Evolutionary conservation across 1,140 invertebrate species (phyloP).

Genomic region (Dendrolimus punctatus): DNA sequence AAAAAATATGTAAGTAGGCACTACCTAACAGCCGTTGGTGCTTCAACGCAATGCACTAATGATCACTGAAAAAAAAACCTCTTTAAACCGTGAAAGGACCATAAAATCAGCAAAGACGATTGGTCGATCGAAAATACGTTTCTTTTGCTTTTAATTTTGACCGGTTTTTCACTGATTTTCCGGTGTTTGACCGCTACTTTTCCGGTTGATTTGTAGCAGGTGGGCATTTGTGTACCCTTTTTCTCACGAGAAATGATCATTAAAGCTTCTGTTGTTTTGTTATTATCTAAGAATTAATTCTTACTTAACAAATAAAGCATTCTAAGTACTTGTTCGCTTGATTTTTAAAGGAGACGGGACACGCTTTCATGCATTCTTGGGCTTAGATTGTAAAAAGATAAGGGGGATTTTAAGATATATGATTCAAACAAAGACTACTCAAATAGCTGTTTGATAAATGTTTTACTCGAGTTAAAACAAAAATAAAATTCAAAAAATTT

Average conservation of each 20-base stretch:
- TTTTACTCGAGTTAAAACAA: too few species aligned
- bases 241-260: slow-evolving; percentile 60
- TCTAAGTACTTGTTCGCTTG: too few species aligned
- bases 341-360: too few species aligned
- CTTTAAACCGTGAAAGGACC: slow-evolving; percentile 36
- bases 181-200: slow-evolving; percentile 57
- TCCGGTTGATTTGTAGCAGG: slow-evolving; percentile 56
- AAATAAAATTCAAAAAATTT: too few species aligned
- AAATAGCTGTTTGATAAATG: too few species aligned
- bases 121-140: slow-evolving; percentile 38
- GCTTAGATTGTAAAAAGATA: too few species aligned
- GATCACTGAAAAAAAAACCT: slow-evolving; percentile 34
- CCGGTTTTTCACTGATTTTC: slow-evolving; percentile 64
- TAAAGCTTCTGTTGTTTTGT: slow-evolving; percentile 39
- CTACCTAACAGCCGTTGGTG: slow-evolving; percentile 22
- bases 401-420: too few species aligned
- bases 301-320: too few species aligned
- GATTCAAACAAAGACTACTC: too few species aligned
- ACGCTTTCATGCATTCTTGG: too few species aligned
- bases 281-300: not conserved
- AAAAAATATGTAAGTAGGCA: too few species aligned
- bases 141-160: slow-evolving; percentile 53
- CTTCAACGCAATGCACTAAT: slow-evolving; percentile 52
- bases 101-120: slow-evolving; percentile 32
- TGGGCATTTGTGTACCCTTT: slow-evolving; percentile 30